These are phyloP conservation scores for Drosophila equinoxialis DNA, from an alignment of 1,140 invertebrate genomes.

Conservation along the genomic window DNA sequence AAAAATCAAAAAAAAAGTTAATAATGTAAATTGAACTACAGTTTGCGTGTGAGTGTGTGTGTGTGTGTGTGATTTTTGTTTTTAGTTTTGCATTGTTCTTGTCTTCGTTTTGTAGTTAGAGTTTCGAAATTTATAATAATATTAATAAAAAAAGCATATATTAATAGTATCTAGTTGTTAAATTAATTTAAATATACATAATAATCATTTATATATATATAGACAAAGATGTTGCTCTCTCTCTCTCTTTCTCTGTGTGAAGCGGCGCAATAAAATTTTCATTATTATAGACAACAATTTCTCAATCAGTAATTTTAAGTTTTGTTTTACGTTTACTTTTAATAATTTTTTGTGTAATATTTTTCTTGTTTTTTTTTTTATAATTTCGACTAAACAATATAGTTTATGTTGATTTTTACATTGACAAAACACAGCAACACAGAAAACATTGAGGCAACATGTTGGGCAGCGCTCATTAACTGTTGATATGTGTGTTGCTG, in stretches of 20 bases:
- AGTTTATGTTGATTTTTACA: constrained; percentile 21
- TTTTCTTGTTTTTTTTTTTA: constrained; percentile 23
- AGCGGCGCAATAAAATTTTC: constrained; percentile 65
- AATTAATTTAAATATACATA: constrained; percentile 57
- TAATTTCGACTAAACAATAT: constrained; percentile 69
- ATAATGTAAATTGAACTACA: constrained; percentile 62
- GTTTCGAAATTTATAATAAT: constrained; percentile 28
- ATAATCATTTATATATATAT: constrained; percentile 41
- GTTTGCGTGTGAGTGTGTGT: constrained; percentile 27
- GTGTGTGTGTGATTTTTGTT: constrained; percentile 4
- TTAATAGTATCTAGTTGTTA: constrained; percentile 40
- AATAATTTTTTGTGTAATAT: neutral
- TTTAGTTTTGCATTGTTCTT: constrained; percentile 75
- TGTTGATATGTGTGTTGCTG: constrained; percentile 55
- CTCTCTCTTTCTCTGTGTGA: constrained; percentile 32
- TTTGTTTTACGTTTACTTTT: neutral
- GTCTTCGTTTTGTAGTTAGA: constrained; percentile 54
- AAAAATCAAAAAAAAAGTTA: constrained; percentile 25
- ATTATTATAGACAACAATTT: constrained; percentile 74
- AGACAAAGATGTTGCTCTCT: constrained; percentile 42
- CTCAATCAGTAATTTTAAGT: neutral
- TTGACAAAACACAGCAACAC: constrained; percentile 48
- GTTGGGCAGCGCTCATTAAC: constrained; percentile 27
- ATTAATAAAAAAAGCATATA: constrained; percentile 3
- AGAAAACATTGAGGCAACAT: constrained; percentile 50